Conservation (phyloP, 2,888 invertebrate species). For the Ochropacha duplaris region DNA sequence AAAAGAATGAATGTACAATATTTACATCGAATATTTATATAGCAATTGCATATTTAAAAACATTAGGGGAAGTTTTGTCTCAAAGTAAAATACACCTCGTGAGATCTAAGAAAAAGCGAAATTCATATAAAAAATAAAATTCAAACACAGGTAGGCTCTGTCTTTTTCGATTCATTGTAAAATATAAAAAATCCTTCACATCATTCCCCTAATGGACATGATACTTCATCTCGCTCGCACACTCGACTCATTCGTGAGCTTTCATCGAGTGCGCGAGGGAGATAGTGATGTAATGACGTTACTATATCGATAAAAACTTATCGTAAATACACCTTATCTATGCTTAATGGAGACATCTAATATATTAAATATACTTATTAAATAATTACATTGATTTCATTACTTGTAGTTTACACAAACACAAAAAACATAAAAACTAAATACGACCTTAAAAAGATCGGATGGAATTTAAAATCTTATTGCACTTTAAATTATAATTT, state of each 20-base stretch:
- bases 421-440: conserved; percentile 32
- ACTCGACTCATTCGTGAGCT: conserved; percentile 19
- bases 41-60: conserved; percentile 59
- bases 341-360: conserved; percentile 76
- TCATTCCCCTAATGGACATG: conserved; percentile 79
- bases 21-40: conserved; percentile 79
- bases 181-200: conserved; percentile 79
- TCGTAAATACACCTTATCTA: conserved; percentile 67
- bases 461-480: neutral
- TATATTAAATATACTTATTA: conserved; percentile 78
- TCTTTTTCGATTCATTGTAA: conserved; percentile 79
- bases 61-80: conserved; percentile 53
- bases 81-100: conserved; percentile 36
- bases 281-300: conserved; percentile 63
- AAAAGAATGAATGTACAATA: conserved; percentile 78
- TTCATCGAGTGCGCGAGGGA: conserved; percentile 41
- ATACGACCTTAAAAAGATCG: conserved; percentile 22
- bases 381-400: conserved; percentile 67
- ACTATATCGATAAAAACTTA: conserved; percentile 79
- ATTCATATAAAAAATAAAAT: conserved; percentile 61
- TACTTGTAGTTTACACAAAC: conserved; percentile 49
- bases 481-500: neutral
- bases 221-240: conserved; percentile 52
- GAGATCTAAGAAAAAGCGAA: conserved; percentile 69
- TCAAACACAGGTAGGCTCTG: conserved; percentile 67